Base-by-base conservation (phyloP, 2,888 invertebrate genomes). In the Ichneumoninae sp. region DNA sequence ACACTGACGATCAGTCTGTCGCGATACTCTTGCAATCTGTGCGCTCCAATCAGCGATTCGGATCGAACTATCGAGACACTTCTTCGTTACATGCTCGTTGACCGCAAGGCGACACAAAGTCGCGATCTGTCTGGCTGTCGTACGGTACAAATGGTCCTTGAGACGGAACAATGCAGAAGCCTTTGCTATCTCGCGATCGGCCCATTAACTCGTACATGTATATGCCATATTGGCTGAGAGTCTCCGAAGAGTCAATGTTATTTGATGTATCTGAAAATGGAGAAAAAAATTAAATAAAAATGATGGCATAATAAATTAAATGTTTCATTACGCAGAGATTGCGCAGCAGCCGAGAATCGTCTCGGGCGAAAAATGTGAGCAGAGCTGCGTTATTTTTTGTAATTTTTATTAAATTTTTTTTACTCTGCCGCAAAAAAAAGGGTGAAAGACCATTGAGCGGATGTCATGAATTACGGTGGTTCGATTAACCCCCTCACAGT, bases 61-160 rank as follows among this genome's bases (percentile, higher is more conserved):
- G 88, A 89, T 90, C 89, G 84, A 87, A 88, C 79, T 81, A 66
- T 54, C 83, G 73, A 57, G 78, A 52, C 50, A 81, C 85, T 87
- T 83, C 85, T 85, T 83, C 71, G 85, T 71, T 70, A 70, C 75
- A 66, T 65, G 78, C 77, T 81, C 77, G 63, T 65, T 71, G 78
- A 57, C 44, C 26, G n/a, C 26, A 13, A 65, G n/a, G 22, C 70
- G 26, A 83, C 63, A 44, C 70, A 60, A 19, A 75, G 76, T 80
- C 81, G 76, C 74, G 66, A 74, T 80, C 81, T 79, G 82, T 82
- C 77, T 77, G 71, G 57, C 80, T 83, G 87, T 87, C 87, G 82
- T 87, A 87, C 86, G 86, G 90, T 90, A 90, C 90, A 90, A 90
- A 90, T 90, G 89, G 90, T 88, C 87, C 85, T 76, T 82, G 66